Base-by-base conservation (phyloP, 1,140 invertebrate species). In the Drosophila setifemur region DNA sequence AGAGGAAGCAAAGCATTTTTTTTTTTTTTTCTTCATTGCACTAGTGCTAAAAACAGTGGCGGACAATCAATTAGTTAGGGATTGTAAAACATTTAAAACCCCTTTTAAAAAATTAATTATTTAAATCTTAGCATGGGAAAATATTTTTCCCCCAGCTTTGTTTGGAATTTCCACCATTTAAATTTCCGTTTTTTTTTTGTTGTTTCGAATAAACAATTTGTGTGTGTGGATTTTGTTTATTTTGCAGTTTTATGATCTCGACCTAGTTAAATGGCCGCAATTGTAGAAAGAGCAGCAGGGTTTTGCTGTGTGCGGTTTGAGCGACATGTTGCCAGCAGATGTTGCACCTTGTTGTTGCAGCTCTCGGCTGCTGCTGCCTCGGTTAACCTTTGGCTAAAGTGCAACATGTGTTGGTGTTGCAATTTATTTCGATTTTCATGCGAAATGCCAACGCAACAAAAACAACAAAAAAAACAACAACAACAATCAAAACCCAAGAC, bases 271-370 rank as follows among this genome's bases (percentile, higher is more conserved):
- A 2, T 53, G 39, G 11, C 37, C 49, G 8, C 9, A 11, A 35
- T 16, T 37, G 25, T 35, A 29, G n/a, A n/a, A n/a, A n/a, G n/a
- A n/a, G n/a, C n/a, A n/a, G n/a, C n/a, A 33, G 2, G 23, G 8
- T 11, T 18, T 19, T 44, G 23, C 29, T 63, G 58, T 47, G 23
- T 26, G 71, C 55, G 28, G 47, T 44, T 45, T 49, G 57, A 58
- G 58, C 64, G 40, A 81, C 71, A 79, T 82, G 76, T 67, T 81
- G 76, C 66, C 16, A 60, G 49, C 75, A 79, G 61, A 78, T 78
- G 74, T 49, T 77, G 43, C 35, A 16, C 21, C 21, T n/a, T n/a
- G n/a, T n/a, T 45, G 19, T 19, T 60, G 47, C 29, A 33, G 6
- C 23, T 28, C 11, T 6, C n/a, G 18, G 42, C 40, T 37, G 42